These are phyloP conservation scores for Acanthosepion esculentum DNA, from an alignment of 2,888 invertebrate genomes.

Conservation along the genomic window DNA sequence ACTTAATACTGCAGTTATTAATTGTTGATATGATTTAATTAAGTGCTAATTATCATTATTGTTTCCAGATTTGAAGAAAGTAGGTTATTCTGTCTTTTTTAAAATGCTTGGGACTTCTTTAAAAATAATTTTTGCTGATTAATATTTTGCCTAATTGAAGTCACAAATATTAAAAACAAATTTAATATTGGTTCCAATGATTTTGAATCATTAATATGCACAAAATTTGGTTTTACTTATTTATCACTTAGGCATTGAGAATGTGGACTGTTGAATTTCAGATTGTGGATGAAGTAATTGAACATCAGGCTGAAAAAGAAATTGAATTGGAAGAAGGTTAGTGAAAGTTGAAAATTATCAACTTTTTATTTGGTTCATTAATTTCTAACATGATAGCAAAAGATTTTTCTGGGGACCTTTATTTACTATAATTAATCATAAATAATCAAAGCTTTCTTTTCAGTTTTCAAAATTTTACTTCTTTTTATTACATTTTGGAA, in stretches of 20 bases:
- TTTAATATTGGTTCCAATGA: too few relatives aligned
- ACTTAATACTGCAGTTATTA: too few relatives aligned
- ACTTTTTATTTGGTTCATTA: not conserved
- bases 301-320: slow-evolving; percentile 61
- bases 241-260: not conserved
- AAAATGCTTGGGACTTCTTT: too few relatives aligned
- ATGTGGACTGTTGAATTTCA: slow-evolving; percentile 49
- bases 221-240: too few relatives aligned
- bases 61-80: too few relatives aligned
- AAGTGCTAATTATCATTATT: too few relatives aligned
- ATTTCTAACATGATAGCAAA: not conserved
- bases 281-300: slow-evolving; percentile 60
- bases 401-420: not conserved
- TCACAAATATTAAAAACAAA: not conserved
- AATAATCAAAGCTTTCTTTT: not conserved
- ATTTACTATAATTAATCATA: not conserved
- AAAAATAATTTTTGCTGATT: not conserved
- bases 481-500: too few relatives aligned
- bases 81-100: too few relatives aligned
- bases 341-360: not conserved
- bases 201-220: too few relatives aligned
- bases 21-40: too few relatives aligned
- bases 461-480: too few relatives aligned
- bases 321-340: slow-evolving; percentile 62
- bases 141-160: not conserved